Evolutionary conservation across 2,888 invertebrate genomes (phyloP).

Genomic region (Diogma glabrata): DNA sequence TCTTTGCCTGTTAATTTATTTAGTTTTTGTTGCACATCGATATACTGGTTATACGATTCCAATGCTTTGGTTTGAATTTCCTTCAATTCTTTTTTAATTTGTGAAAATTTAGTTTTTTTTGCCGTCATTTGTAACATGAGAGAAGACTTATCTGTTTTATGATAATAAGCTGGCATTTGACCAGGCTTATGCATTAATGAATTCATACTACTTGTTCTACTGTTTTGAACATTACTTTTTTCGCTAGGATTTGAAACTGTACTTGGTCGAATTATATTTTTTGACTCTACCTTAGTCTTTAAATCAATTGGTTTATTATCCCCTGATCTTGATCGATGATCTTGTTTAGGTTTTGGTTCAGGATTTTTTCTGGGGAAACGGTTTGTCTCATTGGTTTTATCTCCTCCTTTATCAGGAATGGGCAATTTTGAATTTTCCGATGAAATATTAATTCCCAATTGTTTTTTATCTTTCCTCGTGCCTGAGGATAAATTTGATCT

Average conservation of each 20-base stretch:
- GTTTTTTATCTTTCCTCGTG: no score
- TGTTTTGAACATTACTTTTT: no score
- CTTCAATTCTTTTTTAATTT: not conserved
- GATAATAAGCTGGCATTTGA: constrained; percentile 13
- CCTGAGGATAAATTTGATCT: no score
- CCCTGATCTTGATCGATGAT: no score
- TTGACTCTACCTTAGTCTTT: not conserved
- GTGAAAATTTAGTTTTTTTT: not conserved
- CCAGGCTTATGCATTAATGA: constrained; percentile 8
- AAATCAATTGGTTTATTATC: no score
- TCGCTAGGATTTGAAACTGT: not conserved
- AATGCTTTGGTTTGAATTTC: constrained; percentile 5
- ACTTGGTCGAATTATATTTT: not conserved
- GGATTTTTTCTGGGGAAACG: no score
- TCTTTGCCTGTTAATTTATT: constrained; percentile 13
- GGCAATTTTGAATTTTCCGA: no score
- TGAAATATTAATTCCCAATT: no score
- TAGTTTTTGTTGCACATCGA: constrained; percentile 13
- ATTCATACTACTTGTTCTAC: not conserved
- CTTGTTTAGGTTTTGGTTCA: no score
- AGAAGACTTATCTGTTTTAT: constrained; percentile 10
- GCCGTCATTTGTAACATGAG: not conserved
- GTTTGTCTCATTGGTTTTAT: no score
- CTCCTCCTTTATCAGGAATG: no score
- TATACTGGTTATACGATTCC: constrained; percentile 11